phyloP scores from a whole-genome alignment of 2,888 invertebrate species.

The Stenolophus ochropezus region DNA sequence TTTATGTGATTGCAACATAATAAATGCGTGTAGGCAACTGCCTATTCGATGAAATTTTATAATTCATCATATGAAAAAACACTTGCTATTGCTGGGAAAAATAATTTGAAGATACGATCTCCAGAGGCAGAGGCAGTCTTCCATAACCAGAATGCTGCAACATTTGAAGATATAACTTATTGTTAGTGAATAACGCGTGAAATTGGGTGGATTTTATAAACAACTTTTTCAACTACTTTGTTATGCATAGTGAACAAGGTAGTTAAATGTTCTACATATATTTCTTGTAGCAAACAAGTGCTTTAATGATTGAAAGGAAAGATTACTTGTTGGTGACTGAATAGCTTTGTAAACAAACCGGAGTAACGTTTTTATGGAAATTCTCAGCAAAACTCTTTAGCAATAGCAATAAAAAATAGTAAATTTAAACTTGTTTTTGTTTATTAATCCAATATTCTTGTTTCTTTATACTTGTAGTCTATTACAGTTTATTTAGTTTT shows the following conservation, averaged over 20 bases:
- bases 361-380: neutral
- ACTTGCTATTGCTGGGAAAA: neutral
- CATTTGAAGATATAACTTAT: neutral
- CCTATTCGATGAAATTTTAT: neutral
- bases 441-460: too few relatives aligned
- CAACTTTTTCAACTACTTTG: neutral
- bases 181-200: neutral
- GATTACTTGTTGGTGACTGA: neutral
- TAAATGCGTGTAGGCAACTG: conserved; percentile 14
- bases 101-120: neutral
- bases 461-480: too few relatives aligned
- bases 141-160: neutral
- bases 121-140: neutral
- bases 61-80: conserved; percentile 10
- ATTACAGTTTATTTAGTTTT: too few relatives aligned
- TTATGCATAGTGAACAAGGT: neutral
- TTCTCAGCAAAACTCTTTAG: too few relatives aligned
- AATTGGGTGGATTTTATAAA: neutral
- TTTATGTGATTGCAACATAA: conserved; percentile 33
- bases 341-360: neutral
- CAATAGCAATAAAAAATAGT: too few relatives aligned
- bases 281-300: neutral
- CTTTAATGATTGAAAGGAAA: neutral
- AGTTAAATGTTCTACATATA: neutral
- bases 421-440: too few relatives aligned